Conservation (phyloP, 2,797 vertebrate genomes). For the Coregonus sp. region DNA sequence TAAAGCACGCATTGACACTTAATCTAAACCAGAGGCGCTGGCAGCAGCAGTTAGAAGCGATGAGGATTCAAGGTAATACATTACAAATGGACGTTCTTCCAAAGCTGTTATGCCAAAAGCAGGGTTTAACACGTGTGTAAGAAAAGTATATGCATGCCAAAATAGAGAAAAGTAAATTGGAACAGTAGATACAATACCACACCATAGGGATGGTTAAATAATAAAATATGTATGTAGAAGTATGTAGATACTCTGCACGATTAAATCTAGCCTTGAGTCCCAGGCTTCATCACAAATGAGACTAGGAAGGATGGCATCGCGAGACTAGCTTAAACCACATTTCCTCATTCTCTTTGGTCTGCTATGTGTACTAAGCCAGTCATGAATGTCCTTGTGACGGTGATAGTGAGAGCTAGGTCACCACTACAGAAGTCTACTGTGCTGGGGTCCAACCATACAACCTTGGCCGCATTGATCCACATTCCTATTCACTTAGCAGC, state of each 20-base stretch:
- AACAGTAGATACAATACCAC: not conserved
- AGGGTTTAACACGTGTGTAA: slow-evolving; percentile 4
- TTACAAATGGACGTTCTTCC: slow-evolving; percentile 26
- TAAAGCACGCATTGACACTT: slow-evolving; percentile 41
- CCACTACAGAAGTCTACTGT: not conserved
- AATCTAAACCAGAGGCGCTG: slow-evolving; percentile 42
- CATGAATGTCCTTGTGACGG: not conserved
- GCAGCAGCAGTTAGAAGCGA: slow-evolving; percentile 37
- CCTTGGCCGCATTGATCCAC: slow-evolving; percentile 40
- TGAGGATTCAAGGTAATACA: slow-evolving; percentile 40
- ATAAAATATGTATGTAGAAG: not conserved
- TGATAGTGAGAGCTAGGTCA: slow-evolving; percentile 5
- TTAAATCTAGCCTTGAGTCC: not conserved
- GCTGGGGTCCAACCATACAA: slow-evolving; percentile 23
- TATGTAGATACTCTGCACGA: not conserved
- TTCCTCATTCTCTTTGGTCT: not conserved
- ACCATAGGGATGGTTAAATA: not conserved
- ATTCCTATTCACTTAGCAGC: slow-evolving; percentile 15
- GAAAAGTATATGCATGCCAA: not conserved
- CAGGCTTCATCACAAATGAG: not conserved
- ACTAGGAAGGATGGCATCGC: not conserved
- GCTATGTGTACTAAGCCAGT: not conserved
- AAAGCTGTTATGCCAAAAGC: slow-evolving; percentile 3
- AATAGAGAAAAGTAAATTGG: not conserved
- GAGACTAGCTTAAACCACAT: not conserved